These are phyloP conservation scores for Notarius quadriscutis DNA, from an alignment of 2,113 vertebrate genomes.

Conservation along the genomic window DNA sequence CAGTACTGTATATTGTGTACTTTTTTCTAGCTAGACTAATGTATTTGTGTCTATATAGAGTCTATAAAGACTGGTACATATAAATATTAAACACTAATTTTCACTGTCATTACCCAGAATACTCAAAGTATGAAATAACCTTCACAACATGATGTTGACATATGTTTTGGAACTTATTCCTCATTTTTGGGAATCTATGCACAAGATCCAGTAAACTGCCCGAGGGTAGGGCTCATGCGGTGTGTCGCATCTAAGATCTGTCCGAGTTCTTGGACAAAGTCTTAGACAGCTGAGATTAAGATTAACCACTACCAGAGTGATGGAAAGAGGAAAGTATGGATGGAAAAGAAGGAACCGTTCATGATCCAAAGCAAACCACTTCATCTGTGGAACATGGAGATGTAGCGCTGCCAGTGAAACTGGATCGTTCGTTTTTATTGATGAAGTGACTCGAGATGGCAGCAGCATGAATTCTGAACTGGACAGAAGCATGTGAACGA, in stretches of 20 bases:
- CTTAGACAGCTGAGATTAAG: constrained; percentile 16
- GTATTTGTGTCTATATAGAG: too few relatives aligned
- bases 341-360: constrained; percentile 5
- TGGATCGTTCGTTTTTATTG: neutral
- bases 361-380: constrained; percentile 11
- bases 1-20: too few relatives aligned
- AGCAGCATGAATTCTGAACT: neutral
- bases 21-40: too few relatives aligned
- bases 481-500: neutral
- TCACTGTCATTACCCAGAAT: neutral
- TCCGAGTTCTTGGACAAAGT: neutral
- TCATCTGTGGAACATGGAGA: constrained; percentile 7
- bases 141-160: neutral
- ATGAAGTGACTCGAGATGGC: constrained; percentile 13
- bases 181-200: neutral
- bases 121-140: neutral
- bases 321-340: constrained; percentile 21
- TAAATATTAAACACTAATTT: neutral
- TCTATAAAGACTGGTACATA: too few relatives aligned
- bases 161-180: neutral
- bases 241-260: neutral
- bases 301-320: constrained; percentile 9
- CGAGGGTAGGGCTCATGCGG: neutral
- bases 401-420: constrained; percentile 12
- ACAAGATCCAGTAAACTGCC: neutral